Percentiles rank a stretch among this genome's conserved stretches.
These are phyloP conservation scores for Thecocarcelia acutangulata DNA, from an alignment of 2,888 invertebrate genomes.

Conservation along the genomic window DNA sequence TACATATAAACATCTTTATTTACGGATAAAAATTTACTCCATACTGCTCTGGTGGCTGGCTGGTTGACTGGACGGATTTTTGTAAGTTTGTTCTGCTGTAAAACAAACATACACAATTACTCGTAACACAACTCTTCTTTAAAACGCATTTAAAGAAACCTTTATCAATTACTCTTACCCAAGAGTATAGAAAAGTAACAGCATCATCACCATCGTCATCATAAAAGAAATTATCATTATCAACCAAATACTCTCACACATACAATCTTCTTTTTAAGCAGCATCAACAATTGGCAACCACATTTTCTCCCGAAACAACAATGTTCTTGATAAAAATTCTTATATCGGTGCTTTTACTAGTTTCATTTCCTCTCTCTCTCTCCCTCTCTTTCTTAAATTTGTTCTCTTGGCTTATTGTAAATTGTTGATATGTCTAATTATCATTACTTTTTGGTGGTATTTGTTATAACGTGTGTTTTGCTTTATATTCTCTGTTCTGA, in stretches of 20 bases:
- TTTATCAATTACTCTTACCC: slow-evolving; percentile 43
- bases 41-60: slow-evolving; percentile 67
- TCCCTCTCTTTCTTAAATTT: slow-evolving; percentile 8
- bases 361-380: slow-evolving; percentile 26
- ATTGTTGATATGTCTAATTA: slow-evolving; percentile 64
- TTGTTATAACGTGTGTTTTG: slow-evolving; percentile 26
- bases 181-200: slow-evolving; percentile 57
- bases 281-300: slow-evolving; percentile 41
- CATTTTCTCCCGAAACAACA: slow-evolving; percentile 1
- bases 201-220: slow-evolving; percentile 47
- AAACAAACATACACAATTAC: slow-evolving; percentile 29
- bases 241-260: slow-evolving; percentile 13
- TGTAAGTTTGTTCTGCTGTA: slow-evolving; percentile 37
- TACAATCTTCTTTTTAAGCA: background rate
- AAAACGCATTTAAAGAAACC: slow-evolving; percentile 18
- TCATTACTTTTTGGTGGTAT: slow-evolving; percentile 53
- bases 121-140: slow-evolving; percentile 66
- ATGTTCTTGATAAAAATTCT: slow-evolving; percentile 16
- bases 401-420: slow-evolving; percentile 19
- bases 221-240: slow-evolving; percentile 13
- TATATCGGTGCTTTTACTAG: slow-evolving; percentile 41
- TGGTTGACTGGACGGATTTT: slow-evolving; percentile 67
- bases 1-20: slow-evolving; percentile 14
- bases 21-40: slow-evolving; percentile 53
- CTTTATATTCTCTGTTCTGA: slow-evolving; percentile 65